Percentiles rank a stretch among this genome's conserved stretches.
Evolutionary conservation across 2,888 invertebrate genomes (phyloP).

Genomic region (Lymantria dispar): DNA sequence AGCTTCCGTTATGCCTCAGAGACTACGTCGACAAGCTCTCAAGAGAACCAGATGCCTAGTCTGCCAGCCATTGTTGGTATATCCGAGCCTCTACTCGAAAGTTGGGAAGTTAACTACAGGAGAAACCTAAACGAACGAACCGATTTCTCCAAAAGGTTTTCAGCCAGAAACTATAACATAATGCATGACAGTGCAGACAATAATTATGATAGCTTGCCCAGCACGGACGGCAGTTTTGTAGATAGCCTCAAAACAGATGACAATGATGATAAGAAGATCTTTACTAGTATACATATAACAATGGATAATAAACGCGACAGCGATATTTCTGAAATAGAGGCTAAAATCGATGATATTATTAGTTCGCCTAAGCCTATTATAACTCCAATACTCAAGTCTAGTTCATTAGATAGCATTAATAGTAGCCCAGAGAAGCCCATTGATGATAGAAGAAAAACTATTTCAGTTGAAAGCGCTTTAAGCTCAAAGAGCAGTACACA

Average conservation of each 20-base stretch:
- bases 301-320: constrained; percentile 72
- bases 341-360: constrained; percentile 80
- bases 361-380: constrained; percentile 78
- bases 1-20: constrained; percentile 86
- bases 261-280: constrained; percentile 64
- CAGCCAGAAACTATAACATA: constrained; percentile 68
- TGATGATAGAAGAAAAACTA: constrained; percentile 74
- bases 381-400: constrained; percentile 75
- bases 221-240: constrained; percentile 74
- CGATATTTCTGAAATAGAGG: constrained; percentile 79
- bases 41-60: constrained; percentile 78
- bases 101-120: constrained; percentile 78
- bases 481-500: constrained; percentile 47
- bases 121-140: constrained; percentile 68
- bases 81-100: constrained; percentile 75
- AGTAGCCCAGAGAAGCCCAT: constrained; percentile 76
- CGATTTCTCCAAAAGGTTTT: constrained; percentile 65
- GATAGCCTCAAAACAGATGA: constrained; percentile 73
- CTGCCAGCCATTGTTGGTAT: constrained; percentile 77
- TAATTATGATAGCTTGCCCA: constrained; percentile 72
- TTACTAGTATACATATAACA: constrained; percentile 67
- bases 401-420: constrained; percentile 83
- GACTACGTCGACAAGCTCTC: constrained; percentile 69
- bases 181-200: constrained; percentile 57
- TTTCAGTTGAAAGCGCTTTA: constrained; percentile 75